Base-by-base conservation (phyloP, 2,888 invertebrate species). In the Chrysomela aeneicollis region DNA sequence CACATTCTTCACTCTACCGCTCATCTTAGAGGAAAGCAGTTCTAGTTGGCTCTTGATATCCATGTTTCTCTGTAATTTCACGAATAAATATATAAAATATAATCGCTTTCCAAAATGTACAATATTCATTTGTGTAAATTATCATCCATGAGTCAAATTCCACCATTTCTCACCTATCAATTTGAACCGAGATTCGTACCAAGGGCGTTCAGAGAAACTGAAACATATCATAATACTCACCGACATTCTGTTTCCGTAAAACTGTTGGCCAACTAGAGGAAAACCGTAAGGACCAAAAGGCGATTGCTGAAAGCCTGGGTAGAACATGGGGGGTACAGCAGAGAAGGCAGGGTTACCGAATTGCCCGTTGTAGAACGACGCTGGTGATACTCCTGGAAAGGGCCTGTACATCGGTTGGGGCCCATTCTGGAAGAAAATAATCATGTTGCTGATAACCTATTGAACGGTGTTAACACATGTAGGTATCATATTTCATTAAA, bases 11-110 rank as follows among this genome's bases (percentile, higher is more conserved):
- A 86, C 84, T 71, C 85, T 86, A 2, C 85, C 85, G 17, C 84
- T 83, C 68, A 86, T 82, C 10, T 85, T 82, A 0, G 86, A 83
- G 4, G 87, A 85, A 72, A 89, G 81, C 10, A 86, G 79, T 68
- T 89, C 89, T 32, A 89, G 78, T 50, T 88, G 88, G n/a, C 86
- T 85, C 69, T 86, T 85, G 6, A 89, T 81, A 70, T 88, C 88
- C 78, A 89, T 82, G 64, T 89, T 86, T 47, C 89, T 85, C 88
- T 89, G 79, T 49, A 81, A 77, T 46, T 52, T 59, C 32, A 17
- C 18, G 6, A 32, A 5, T 55, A 19, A 17, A 21, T 26, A 18
- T 15, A 35, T 35, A 26, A 26, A 26, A 26, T n/a, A n/a, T n/a
- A n/a, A n/a, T n/a, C n/a, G n/a, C n/a, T n/a, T n/a, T 26, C 26